phyloP scores from a whole-genome alignment of 1,140 invertebrate species.

The Aphidius ervi region DNA sequence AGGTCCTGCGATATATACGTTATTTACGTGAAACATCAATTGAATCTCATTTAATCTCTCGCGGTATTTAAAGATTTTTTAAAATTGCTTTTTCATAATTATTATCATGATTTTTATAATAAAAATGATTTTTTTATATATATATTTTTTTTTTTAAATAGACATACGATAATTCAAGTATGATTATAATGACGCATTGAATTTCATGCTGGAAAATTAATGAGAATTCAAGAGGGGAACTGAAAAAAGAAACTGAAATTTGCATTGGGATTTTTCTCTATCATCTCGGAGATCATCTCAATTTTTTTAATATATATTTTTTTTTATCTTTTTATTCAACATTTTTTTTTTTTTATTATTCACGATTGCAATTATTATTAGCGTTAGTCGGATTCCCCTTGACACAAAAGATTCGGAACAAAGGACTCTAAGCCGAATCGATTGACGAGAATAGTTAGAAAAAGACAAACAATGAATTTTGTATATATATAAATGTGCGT shows the following conservation, averaged over 20 bases:
- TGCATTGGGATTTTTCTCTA: constrained; percentile 17
- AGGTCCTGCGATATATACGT: constrained; percentile 54
- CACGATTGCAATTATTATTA: constrained; percentile 21
- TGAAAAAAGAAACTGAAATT: neutral
- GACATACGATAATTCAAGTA: no score
- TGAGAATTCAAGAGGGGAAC: neutral
- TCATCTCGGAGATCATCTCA: constrained; percentile 14
- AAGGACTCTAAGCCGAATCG: constrained; percentile 16
- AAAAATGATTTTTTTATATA: no score
- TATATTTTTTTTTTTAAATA: neutral
- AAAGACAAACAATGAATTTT: neutral
- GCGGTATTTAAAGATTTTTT: no score
- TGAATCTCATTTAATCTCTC: no score
- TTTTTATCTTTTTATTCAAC: neutral
- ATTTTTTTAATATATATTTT: constrained; percentile 12
- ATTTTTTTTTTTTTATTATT: constrained; percentile 2
- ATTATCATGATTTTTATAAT: constrained; percentile 5
- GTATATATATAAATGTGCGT: no score
- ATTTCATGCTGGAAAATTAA: neutral
- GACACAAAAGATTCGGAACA: constrained; percentile 18
- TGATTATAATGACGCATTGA: neutral
- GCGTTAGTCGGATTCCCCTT: constrained; percentile 13
- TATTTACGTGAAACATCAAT: no score
- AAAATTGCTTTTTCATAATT: no score
- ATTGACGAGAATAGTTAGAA: neutral